Base-by-base conservation (phyloP, 2,797 vertebrate species). In the Syngnathus rostellatus region DNA sequence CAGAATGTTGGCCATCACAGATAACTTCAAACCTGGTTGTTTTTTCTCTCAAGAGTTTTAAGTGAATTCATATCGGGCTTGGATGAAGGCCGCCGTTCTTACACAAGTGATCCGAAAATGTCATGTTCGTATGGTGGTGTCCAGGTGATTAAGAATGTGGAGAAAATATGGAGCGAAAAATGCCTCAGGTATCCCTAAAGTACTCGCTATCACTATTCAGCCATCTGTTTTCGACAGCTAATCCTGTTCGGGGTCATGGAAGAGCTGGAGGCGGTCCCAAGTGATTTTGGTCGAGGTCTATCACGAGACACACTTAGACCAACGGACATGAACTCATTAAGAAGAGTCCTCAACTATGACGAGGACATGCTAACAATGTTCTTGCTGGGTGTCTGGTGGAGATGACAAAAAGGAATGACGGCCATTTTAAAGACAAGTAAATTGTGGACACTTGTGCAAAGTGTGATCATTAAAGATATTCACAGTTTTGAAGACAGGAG, bases 391-490 rank as follows among this genome's bases (percentile, higher is more conserved):
- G 64, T 45, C 68, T 25, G 43, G 7, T 68, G 17, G 55, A 66
- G 43, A 62, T 43, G 21, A 23, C 23, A 23, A 23, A 23, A 23
- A 23, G 23, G 23, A 23, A 23, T 23, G 23, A n/a, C 21, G 40
- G 23, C 60, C 65, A 67, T 68, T 74, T 74, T 70, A 75, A 79
- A 69, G 69, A 59, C 62, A 69, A 78, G 70, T 72, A 71, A 77
- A 78, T 81, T 72, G 75, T 64, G 55, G 71, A 80, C 78, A 77
- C 68, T 76, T 80, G 68, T 48, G 68, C 71, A 68, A 72, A 80
- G 77, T 86, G 83, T 83, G 89, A 91, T 90, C 85, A 88, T 72
- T 80, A 73, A 76, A 73, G 73, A 78, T 84, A 83, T 85, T 81
- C 78, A 78, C 63, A 62, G 83, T 86, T 90, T 89, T 90, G 86